These are phyloP conservation scores for Sitobion miscanthi DNA, from an alignment of 1,140 invertebrate genomes.

Conservation along the genomic window DNA sequence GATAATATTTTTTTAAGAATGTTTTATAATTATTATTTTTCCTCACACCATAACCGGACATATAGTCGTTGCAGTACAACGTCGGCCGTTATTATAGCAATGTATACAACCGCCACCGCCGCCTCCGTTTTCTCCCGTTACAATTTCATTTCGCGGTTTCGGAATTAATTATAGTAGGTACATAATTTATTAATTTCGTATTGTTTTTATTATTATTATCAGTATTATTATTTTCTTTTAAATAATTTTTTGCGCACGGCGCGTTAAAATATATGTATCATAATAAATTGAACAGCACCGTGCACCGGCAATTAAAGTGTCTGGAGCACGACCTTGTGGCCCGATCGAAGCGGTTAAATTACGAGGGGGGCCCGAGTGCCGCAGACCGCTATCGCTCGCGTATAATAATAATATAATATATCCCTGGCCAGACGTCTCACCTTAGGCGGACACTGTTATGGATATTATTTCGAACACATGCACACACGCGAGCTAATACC, in stretches of 20 bases:
- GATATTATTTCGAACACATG: not conserved
- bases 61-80: not conserved
- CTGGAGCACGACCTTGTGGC: slow-evolving; percentile 1
- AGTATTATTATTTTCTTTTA: not conserved
- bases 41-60: not conserved
- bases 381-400: not conserved
- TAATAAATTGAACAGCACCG: slow-evolving; percentile 11
- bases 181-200: slow-evolving; percentile 10
- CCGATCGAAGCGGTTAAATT: not conserved
- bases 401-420: not conserved
- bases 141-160: not conserved
- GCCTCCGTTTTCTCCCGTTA: not conserved
- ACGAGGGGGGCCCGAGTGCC: not conserved
- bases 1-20: not conserved
- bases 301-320: slow-evolving; percentile 12
- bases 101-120: not conserved
- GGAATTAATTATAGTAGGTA: not conserved
- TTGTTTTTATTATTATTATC: not conserved
- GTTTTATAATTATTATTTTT: not conserved
- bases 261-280: slow-evolving; percentile 7
- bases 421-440: slow-evolving; percentile 1
- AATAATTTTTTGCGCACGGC: not conserved
- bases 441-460: slow-evolving; percentile 1
- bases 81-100: not conserved
- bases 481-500: not conserved